A percentile compares a stretch with the other conserved stretches of the same genome.
phyloP scores from a whole-genome alignment of 2,888 invertebrate species.

The Brenthis ino region DNA sequence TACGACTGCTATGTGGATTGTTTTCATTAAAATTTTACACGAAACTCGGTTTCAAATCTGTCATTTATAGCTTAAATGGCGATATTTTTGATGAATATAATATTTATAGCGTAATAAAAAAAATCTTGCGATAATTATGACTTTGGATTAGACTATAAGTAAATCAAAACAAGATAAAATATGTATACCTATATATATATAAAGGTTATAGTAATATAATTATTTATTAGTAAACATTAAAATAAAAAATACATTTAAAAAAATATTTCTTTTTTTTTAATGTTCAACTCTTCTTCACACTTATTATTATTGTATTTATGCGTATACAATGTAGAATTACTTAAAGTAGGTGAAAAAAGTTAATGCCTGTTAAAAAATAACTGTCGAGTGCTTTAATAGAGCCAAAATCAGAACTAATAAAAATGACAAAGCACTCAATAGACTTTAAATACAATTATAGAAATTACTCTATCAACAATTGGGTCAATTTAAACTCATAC shows the following conservation, averaged over 20 bases:
- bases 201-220: too few species aligned
- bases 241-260: too few species aligned
- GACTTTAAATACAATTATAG: conserved; percentile 41
- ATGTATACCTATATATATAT: too few species aligned
- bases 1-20: conserved; percentile 4
- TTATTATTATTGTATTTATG: too few species aligned
- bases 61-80: conserved; percentile 11
- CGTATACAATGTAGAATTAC: too few species aligned
- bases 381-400: background rate
- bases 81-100: conserved; percentile 19
- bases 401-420: conserved; percentile 16
- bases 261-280: too few species aligned
- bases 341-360: too few species aligned
- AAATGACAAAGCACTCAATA: conserved; percentile 23
- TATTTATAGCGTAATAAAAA: conserved; percentile 4
- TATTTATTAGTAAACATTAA: too few species aligned
- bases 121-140: background rate
- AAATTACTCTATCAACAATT: conserved; percentile 45
- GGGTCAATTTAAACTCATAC: conserved; percentile 46
- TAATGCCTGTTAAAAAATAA: too few species aligned
- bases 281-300: too few species aligned
- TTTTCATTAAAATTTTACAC: conserved; percentile 28
- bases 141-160: too few species aligned
- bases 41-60: conserved; percentile 17
- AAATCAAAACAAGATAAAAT: too few species aligned